Evolutionary conservation across 30 jellyfish, hydroid and myxozoan genomes (phyloP).

Genomic region (Turritopsis rubra): DNA sequence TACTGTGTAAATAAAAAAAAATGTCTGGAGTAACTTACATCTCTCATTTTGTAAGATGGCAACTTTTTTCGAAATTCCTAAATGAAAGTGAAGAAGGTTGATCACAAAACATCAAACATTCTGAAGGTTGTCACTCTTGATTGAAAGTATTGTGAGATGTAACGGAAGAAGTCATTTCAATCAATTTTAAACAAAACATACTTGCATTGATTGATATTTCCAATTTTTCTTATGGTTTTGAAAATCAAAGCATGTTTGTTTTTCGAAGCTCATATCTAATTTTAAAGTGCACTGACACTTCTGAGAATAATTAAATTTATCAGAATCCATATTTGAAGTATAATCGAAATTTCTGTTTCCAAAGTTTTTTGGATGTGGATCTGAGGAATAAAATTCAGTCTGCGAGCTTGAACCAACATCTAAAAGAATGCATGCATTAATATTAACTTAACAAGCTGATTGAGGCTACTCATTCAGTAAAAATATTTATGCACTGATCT

Average conservation of each 20-base stretch:
- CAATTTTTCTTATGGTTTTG: background rate
- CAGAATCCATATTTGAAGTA: background rate
- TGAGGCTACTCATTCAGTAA: too few relatives aligned
- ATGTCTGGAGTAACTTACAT: conserved; percentile 15
- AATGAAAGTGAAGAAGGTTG: background rate
- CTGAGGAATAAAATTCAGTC: too few relatives aligned
- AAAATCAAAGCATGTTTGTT: background rate
- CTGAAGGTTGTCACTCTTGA: too few relatives aligned
- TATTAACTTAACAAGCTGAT: too few relatives aligned
- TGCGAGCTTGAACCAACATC: too few relatives aligned
- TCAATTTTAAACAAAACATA: background rate
- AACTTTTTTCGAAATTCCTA: conserved; percentile 61
- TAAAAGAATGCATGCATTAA: too few relatives aligned
- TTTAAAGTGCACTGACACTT: background rate
- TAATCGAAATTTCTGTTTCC: too few relatives aligned
- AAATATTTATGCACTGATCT: too few relatives aligned
- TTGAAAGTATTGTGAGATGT: too few relatives aligned
- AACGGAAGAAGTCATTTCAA: too few relatives aligned
- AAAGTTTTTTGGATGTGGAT: too few relatives aligned
- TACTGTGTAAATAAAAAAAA: too few relatives aligned
- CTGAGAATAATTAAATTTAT: background rate
- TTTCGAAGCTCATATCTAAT: background rate
- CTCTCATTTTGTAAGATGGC: conserved; percentile 48
- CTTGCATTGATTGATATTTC: conserved; percentile 36
- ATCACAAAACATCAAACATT: background rate